phyloP scores from a whole-genome alignment of 2,113 vertebrate species.

The Ceyx margarethae region DNA sequence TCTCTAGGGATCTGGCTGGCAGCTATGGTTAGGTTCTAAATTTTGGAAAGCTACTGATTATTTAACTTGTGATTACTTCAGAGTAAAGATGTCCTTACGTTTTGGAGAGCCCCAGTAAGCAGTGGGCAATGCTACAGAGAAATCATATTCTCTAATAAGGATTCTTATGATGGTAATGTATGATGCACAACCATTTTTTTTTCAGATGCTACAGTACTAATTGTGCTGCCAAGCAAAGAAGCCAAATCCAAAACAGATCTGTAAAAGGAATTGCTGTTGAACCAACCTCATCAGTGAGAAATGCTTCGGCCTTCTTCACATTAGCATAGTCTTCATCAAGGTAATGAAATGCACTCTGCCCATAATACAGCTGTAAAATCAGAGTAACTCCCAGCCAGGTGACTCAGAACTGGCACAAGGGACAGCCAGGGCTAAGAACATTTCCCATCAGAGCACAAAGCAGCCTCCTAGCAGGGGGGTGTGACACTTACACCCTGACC shows the following conservation, averaged over 20 bases:
- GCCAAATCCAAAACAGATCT: slow-evolving; percentile 44
- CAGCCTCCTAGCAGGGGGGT: background rate
- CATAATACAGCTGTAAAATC: background rate
- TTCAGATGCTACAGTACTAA: slow-evolving; percentile 49
- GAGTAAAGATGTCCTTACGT: background rate
- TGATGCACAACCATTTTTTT: slow-evolving; percentile 36
- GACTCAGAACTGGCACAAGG: background rate
- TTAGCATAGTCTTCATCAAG: background rate
- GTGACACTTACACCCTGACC: background rate
- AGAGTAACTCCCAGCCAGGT: background rate
- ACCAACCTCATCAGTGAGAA: slow-evolving; percentile 28
- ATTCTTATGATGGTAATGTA: slow-evolving; percentile 1
- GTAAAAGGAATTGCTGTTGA: slow-evolving; percentile 31
- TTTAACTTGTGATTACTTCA: slow-evolving; percentile 33
- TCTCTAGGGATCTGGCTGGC: slow-evolving; percentile 17
- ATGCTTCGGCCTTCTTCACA: background rate
- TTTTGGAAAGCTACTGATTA: slow-evolving; percentile 37
- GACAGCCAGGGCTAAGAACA: background rate
- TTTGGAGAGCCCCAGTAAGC: background rate
- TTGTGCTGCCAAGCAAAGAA: slow-evolving; percentile 50
- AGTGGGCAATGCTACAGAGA: background rate
- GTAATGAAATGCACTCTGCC: background rate
- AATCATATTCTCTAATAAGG: slow-evolving; percentile 1
- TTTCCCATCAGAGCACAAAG: background rate
- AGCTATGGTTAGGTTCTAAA: background rate